phyloP scores from a whole-genome alignment of 2,113 vertebrate species.

The Zootoca vivipara region DNA sequence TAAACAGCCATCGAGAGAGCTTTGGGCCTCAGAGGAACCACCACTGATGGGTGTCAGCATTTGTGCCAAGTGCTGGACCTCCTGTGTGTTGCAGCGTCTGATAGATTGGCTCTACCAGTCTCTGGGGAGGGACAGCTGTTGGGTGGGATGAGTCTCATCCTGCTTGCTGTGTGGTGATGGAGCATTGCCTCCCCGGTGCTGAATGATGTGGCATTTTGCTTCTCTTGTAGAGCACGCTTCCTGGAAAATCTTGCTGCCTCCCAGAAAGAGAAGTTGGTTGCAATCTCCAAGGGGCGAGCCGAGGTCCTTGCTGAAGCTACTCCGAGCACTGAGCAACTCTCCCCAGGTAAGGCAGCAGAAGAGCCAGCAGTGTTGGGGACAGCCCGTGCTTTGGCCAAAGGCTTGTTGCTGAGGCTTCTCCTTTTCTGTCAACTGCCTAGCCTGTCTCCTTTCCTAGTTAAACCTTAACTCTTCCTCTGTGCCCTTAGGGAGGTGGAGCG shows the following conservation, averaged over 20 bases:
- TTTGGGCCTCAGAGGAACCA: too few species aligned
- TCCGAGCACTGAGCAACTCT: conserved; percentile 17
- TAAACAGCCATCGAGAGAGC: neutral
- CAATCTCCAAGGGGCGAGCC: conserved; percentile 72
- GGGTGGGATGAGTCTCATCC: neutral
- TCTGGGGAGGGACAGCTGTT: neutral
- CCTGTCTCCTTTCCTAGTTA: neutral
- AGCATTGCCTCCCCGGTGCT: neutral
- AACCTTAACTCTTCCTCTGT: conserved; percentile 14
- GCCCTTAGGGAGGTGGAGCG: conserved; percentile 27
- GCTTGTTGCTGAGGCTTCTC: neutral
- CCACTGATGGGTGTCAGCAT: too few species aligned
- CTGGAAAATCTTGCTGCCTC: conserved; percentile 86
- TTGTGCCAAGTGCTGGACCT: too few species aligned
- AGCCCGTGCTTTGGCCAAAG: conserved; percentile 16
- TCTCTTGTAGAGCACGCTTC: conserved; percentile 84
- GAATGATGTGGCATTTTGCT: accelerated
- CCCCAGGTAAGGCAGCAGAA: conserved; percentile 48
- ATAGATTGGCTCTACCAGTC: neutral
- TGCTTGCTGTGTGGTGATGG: neutral
- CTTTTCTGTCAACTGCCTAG: neutral
- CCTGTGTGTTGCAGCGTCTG: too few species aligned
- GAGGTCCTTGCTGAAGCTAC: conserved; percentile 42
- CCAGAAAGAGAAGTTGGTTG: conserved; percentile 82
- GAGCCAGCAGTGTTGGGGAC: accelerated